Base-by-base conservation (phyloP, 2,113 vertebrate species). In the Aviceda subcristata region DNA sequence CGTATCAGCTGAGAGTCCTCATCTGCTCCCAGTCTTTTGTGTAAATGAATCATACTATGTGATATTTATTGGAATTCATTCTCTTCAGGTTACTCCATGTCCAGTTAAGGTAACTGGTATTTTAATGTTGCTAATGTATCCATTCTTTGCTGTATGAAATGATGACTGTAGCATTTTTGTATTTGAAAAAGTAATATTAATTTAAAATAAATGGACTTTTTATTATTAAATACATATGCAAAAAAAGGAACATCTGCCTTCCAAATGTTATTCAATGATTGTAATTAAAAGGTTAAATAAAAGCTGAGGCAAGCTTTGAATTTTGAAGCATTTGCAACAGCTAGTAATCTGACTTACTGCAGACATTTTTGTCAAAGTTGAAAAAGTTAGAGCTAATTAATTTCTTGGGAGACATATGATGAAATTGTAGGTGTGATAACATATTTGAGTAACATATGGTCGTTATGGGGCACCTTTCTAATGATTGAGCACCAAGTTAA, bases 361-460 rank as follows among this genome's bases (percentile, higher is more conserved):
- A 98, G 98, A 98, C 98, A 95, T 98, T 98, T 98, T 98, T 98
- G 98, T 98, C 98, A 98, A 98, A 98, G 98, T 98, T 98, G 98
- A 98, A 98, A 98, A 98, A 98, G 98, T 98, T 98, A 97, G 95
- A 98, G 97, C 98, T 98, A 98, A 98, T 98, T 98, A 98, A 98
- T 98, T 98, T 98, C 98, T 98, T 98, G 96, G 98, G 98, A 98
- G 98, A 98, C 98, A 98, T 98, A 98, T 98, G 98, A 98, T 98
- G 97, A 98, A 98, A 98, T 98, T 97, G 98, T 98, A 98, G 98
- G 98, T 98, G 98, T 98, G 98, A 98, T 98, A 98, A 98, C 98
- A 98, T 98, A 98, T 98, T 98, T 98, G 97, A 98, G 98, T 98
- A 98, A 98, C 98, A 98, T 98, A 98, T 98, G 98, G 98, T 98